Base-by-base conservation (phyloP, 2,888 invertebrate genomes). In the Encarsia formosa region DNA sequence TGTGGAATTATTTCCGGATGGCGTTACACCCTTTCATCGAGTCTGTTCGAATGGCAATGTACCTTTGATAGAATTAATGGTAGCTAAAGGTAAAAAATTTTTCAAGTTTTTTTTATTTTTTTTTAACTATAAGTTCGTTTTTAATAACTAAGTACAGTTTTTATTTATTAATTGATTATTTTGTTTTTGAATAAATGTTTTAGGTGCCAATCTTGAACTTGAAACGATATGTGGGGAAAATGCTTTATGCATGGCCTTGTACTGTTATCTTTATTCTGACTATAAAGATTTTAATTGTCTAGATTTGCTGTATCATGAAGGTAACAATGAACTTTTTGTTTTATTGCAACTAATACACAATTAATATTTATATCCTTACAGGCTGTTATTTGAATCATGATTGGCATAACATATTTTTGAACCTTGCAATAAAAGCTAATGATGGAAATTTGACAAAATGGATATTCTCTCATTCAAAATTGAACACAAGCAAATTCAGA, bases 1-100 rank as follows among this genome's bases (percentile, higher is more conserved):
- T 44, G 46, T 52, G 2, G 59, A 47, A 38, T 44, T 52, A 6
- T 40, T 38, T 22, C 56, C 51, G 13, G 59, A 49, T 11, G 65
- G 63, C 18, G 44, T 61, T 15, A 65, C 65, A 3, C 63, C 65
- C 1, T 63, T 65, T 46, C 65, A 65, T 53, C 56, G 59, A 16
- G 60, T 63, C 15, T 64, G 63, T 42, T 61, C 55, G 34, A 56
- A 61, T 29, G 61, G 63, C 20, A 56, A 63, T 29, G 43, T 52
- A 13, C 37, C 46, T 11, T 48, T 65, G 34, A 58, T 65, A 9
- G 46, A 59, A 22, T 56, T 58, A 11, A 63, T 65, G 62, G 29
- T 65, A 19, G 26, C 49, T 2, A 61, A 60, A 54, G 63, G 63
- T 62, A 52, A 2, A 31, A 11, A 45, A 16, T 13, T 0, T 35